Percentiles rank a stretch among this genome's conserved stretches.
phyloP scores from a whole-genome alignment of 2,888 invertebrate genomes.

The Psococerastis gibbosa region DNA sequence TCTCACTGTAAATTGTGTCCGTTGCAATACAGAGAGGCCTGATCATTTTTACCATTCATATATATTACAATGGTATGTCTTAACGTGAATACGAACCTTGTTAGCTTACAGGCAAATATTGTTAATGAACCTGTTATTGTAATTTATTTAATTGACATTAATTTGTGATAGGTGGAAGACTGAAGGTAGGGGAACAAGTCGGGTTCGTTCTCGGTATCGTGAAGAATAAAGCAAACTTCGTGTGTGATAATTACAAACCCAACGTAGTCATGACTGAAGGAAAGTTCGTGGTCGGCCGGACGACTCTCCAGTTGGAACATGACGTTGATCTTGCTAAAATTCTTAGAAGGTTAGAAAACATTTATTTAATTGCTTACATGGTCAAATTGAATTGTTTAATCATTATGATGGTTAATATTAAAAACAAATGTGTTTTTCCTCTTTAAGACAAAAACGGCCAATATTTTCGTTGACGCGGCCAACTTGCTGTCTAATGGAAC shows the following conservation, averaged over 20 bases:
- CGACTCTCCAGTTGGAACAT: too few species aligned
- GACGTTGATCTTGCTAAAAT: too few species aligned
- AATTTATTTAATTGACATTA: not conserved
- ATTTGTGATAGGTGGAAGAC: not conserved
- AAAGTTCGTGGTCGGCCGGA: constrained; percentile 1
- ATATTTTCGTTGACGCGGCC: constrained; percentile 71
- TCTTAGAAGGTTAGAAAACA: too few species aligned
- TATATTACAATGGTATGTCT: constrained; percentile 9
- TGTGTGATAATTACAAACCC: constrained; percentile 61
- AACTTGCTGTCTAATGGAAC: constrained; percentile 65
- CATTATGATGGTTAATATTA: not conserved
- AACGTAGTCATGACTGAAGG: constrained; percentile 29
- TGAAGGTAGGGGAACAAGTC: not conserved
- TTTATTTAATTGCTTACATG: too few species aligned
- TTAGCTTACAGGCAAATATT: too few species aligned
- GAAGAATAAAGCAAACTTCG: constrained; percentile 63
- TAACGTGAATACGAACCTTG: not conserved
- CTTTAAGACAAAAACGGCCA: constrained; percentile 15
- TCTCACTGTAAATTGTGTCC: too few species aligned
- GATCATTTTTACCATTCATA: too few species aligned
- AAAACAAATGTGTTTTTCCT: constrained; percentile 1
- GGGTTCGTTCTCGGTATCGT: constrained; percentile 45
- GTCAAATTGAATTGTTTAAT: too few species aligned
- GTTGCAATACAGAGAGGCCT: too few species aligned
- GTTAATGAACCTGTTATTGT: not conserved